phyloP scores from a whole-genome alignment of 30 jellyfish, hydroid and myxozoan species.

The Euphysa ruthae region DNA sequence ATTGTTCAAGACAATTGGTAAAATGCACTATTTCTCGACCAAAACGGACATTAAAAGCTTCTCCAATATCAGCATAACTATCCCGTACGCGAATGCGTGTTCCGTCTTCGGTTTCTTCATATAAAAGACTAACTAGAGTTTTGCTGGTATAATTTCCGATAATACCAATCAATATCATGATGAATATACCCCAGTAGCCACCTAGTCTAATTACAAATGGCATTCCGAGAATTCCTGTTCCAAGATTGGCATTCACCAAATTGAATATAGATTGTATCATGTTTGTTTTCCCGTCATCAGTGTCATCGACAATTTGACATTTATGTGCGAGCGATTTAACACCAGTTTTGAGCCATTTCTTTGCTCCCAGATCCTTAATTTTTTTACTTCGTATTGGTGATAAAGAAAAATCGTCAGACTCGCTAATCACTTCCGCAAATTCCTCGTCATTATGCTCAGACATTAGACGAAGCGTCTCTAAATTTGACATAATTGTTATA shows the following conservation, averaged over 20 bases:
- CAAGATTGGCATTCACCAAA: constrained; percentile 80
- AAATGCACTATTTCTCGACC: constrained; percentile 73
- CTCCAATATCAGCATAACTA: constrained; percentile 87
- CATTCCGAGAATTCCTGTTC: constrained; percentile 85
- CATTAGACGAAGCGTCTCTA: no score
- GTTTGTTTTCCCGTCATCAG: constrained; percentile 67
- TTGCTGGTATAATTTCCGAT: constrained; percentile 86
- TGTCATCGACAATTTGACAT: constrained; percentile 88
- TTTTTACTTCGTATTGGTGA: neutral
- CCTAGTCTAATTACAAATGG: constrained; percentile 84
- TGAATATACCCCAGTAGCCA: constrained; percentile 79
- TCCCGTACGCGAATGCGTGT: constrained; percentile 86
- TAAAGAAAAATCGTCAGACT: neutral
- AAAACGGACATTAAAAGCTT: constrained; percentile 65
- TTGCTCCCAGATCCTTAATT: constrained; percentile 22
- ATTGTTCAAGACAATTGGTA: constrained; percentile 74
- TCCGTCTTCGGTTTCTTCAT: constrained; percentile 85
- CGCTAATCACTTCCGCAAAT: neutral
- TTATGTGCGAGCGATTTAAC: constrained; percentile 80
- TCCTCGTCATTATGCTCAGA: no score
- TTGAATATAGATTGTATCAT: constrained; percentile 69
- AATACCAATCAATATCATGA: constrained; percentile 54
- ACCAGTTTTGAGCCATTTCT: constrained; percentile 82
- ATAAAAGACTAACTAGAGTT: constrained; percentile 50
- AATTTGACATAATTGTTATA: no score